These are phyloP conservation scores for Hermaeophaga mercurialis DNA, from an alignment of 2,888 invertebrate species.

Conservation along the genomic window DNA sequence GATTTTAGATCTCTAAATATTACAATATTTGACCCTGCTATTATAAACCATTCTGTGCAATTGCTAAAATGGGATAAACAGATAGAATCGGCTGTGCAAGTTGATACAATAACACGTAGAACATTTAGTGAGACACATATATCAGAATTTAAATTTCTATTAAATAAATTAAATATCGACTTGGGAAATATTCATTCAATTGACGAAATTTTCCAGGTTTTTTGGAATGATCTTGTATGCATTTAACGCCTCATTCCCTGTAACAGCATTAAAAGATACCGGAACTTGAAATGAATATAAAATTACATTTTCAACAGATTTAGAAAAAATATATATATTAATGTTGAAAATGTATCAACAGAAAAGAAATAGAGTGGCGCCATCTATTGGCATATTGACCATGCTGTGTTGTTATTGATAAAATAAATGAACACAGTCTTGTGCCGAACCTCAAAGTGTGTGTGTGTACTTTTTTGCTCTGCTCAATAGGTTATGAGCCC, in stretches of 20 bases:
- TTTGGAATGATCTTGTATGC: constrained; percentile 5
- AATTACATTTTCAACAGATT: too few relatives aligned
- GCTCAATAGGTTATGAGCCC: too few relatives aligned
- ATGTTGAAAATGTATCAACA: too few relatives aligned
- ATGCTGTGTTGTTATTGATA: too few relatives aligned
- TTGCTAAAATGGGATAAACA: constrained; percentile 4
- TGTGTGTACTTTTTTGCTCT: too few relatives aligned
- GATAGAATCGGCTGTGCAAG: not conserved
- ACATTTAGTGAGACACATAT: not conserved
- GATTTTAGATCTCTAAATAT: constrained; percentile 5
- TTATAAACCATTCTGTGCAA: not conserved
- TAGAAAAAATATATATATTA: too few relatives aligned
- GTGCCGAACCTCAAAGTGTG: too few relatives aligned
- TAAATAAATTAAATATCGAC: not conserved
- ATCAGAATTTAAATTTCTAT: constrained; percentile 1
- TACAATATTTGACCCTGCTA: constrained; percentile 5
- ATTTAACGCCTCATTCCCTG: constrained; percentile 1
- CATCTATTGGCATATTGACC: too few relatives aligned
- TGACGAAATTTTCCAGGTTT: too few relatives aligned
- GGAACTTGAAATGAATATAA: too few relatives aligned
- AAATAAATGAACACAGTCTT: too few relatives aligned
- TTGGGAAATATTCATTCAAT: not conserved
- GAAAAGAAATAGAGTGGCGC: too few relatives aligned
- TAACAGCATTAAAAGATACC: not conserved
- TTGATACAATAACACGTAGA: not conserved